Evolutionary conservation across 1,140 invertebrate species (phyloP).

Genomic region (Reticulitermes speratus): DNA sequence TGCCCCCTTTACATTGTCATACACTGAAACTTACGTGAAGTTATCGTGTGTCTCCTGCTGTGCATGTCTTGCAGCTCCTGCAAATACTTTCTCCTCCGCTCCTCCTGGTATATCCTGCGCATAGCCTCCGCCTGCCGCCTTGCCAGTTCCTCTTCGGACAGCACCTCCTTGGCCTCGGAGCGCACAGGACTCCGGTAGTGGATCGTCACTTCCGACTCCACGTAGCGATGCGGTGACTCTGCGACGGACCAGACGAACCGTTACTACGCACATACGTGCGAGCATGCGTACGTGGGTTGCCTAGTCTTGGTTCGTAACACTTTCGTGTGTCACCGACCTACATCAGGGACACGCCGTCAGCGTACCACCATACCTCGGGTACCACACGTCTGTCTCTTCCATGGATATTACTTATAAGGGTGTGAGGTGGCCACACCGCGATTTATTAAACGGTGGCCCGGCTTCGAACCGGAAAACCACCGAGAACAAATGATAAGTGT

Average conservation of each 20-base stretch:
- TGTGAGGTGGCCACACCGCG: too few species aligned
- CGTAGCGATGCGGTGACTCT: conserved; percentile 85
- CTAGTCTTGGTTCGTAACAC: neutral
- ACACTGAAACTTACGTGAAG: conserved; percentile 64
- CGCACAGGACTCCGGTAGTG: conserved; percentile 85
- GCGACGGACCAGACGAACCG: conserved; percentile 31
- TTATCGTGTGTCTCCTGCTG: conserved; percentile 87
- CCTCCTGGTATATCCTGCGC: conserved; percentile 85
- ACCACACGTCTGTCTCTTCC: too few species aligned
- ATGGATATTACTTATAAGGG: too few species aligned
- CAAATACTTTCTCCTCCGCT: conserved; percentile 81
- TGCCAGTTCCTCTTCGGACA: conserved; percentile 80
- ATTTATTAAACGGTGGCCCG: too few species aligned
- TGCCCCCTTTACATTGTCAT: too few species aligned
- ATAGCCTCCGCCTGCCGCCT: conserved; percentile 84
- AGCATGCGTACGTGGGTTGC: neutral
- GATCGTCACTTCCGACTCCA: conserved; percentile 89
- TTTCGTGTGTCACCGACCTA: too few species aligned
- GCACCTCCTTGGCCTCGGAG: conserved; percentile 76
- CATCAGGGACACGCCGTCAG: too few species aligned
- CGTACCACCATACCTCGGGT: too few species aligned
- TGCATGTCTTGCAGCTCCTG: conserved; percentile 90
- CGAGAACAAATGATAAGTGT: too few species aligned
- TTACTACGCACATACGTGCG: neutral
- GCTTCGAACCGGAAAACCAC: too few species aligned